Conservation (phyloP, 1,140 invertebrate species). For the Pachypeltis micranthus region DNA sequence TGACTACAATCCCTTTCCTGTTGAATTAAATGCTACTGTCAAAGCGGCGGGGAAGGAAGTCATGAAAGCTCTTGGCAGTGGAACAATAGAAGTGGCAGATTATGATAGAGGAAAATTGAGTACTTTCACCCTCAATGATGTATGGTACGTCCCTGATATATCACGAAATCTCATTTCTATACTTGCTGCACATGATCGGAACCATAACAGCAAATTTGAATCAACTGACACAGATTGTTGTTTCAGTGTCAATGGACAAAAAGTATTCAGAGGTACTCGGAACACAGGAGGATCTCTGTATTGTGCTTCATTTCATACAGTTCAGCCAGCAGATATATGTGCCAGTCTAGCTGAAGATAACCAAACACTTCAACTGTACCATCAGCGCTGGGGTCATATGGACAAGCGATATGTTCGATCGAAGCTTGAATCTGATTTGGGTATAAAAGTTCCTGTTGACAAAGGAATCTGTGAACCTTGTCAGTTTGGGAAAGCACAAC, state of each 20-base stretch:
- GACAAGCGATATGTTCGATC: conserved; percentile 25
- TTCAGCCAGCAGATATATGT: too few species aligned
- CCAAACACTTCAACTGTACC: conserved; percentile 27
- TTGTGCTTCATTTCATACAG: too few species aligned
- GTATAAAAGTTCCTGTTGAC: conserved; percentile 20
- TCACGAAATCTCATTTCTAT: background rate
- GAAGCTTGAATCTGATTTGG: conserved; percentile 22
- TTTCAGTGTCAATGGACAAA: background rate
- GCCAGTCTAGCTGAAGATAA: too few species aligned
- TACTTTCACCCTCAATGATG: too few species aligned
- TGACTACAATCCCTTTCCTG: too few species aligned
- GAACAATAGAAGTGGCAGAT: background rate
- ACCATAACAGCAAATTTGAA: too few species aligned
- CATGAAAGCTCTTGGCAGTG: background rate
- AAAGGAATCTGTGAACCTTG: conserved; percentile 28
- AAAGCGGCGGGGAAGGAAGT: too few species aligned
- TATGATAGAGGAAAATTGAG: background rate
- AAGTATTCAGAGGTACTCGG: background rate
- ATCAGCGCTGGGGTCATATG: conserved; percentile 28
- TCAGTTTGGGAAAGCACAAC: conserved; percentile 27
- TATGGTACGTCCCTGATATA: too few species aligned
- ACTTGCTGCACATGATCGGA: too few species aligned
- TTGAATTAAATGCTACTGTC: too few species aligned
- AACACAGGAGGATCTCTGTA: too few species aligned
- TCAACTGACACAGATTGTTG: too few species aligned